Evolutionary conservation across 2,113 vertebrate genomes (phyloP).

Genomic region (Nesoenas mayeri): DNA sequence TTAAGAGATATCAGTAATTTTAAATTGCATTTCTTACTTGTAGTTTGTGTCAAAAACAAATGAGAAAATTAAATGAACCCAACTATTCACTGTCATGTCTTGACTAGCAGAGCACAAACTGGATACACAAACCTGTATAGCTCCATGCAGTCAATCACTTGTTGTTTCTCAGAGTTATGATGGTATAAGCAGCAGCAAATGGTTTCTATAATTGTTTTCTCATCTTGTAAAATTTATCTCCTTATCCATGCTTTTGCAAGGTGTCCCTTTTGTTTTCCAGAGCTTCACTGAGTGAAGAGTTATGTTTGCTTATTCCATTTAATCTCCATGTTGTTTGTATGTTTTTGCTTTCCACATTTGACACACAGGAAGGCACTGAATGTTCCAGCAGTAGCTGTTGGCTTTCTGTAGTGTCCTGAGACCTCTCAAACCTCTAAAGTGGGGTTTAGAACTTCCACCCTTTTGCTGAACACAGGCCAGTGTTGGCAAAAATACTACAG

Average conservation of each 20-base stretch:
- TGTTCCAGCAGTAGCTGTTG: not conserved
- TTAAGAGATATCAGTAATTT: not conserved
- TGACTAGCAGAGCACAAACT: not conserved
- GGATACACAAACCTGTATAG: rapidly evolving
- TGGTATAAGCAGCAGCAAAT: not conserved
- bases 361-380: not conserved
- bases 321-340: not conserved
- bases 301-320: not conserved
- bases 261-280: not conserved
- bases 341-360: not conserved
- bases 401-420: not conserved
- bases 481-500: not conserved
- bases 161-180: not conserved
- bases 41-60: not conserved
- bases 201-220: not conserved
- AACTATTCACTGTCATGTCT: not conserved
- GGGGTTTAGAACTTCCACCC: not conserved
- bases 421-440: not conserved
- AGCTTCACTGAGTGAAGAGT: not conserved
- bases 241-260: not conserved
- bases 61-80: not conserved
- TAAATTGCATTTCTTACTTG: not conserved
- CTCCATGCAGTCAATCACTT: not conserved
- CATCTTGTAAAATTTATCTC: not conserved
- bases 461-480: not conserved